Base-by-base conservation (phyloP, 1,140 invertebrate species). In the Rhopalosiphum padi region DNA sequence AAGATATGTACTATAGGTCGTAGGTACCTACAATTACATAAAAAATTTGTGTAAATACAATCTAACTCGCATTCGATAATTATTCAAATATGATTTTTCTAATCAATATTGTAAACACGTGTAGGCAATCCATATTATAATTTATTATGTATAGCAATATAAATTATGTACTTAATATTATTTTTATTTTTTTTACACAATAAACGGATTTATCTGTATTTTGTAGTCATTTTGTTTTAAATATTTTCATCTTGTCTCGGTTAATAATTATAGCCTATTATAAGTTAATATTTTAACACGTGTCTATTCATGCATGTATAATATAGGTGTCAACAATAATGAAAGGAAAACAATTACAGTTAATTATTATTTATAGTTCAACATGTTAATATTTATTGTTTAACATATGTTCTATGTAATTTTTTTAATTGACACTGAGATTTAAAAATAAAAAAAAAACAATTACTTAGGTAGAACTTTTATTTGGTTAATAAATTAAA, bases 221-320 rank as follows among this genome's bases (percentile, higher is more conserved):
- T 85, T 2, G 6, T 37, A 41, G 83, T 43, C 21, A 85, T 43
- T 43, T 23, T 85, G 6, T 46, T 46, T 87, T 43, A 30, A 86
- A 86, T 30, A 5, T 9, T 43, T 86, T 43, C 15, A 0, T 46
- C 46, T 23, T 86, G 41, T n/a, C 5, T 48, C 2, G 23, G 86
- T 87, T 51, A 87, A 48, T 51, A 87, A 48, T 48, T 87, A 87
- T n/a, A 21, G 18, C 15, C 8, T 43, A n/a, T 11, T 43, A 1
- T 37, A n/a, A n/a, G 37, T n/a, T 87, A 46, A 87, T 87, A 87
- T 87, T 30, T 87, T n/a, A 87, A 87, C 86, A 87, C 6, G 86
- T 87, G 46, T 85, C 43, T 23, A 30, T 3, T 85, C 37, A 30
- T 2, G 8, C 37, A 83, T 83, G 22, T 3, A 83, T 23, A 9